Conservation (phyloP, 1,140 invertebrate species). For the Gonatopus flavifemur region DNA sequence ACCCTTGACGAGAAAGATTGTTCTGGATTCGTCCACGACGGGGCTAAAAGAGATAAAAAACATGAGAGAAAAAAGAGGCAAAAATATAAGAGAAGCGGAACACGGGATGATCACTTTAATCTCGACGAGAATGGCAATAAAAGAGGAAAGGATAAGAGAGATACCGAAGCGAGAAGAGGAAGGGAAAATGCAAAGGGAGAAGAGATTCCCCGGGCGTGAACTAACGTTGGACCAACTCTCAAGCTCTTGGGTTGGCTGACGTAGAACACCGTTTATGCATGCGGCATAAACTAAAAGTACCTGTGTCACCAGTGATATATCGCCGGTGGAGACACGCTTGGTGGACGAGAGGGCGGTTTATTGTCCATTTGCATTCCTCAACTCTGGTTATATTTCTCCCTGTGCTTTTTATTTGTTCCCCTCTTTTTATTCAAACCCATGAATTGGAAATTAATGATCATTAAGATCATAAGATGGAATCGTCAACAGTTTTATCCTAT, state of each 20-base stretch:
- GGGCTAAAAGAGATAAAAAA: not conserved
- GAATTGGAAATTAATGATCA: no score
- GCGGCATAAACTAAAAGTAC: conserved; percentile 43
- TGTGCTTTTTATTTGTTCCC: no score
- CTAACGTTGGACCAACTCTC: conserved; percentile 21
- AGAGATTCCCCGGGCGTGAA: conserved; percentile 16
- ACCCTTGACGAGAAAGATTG: conserved; percentile 1
- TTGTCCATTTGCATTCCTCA: conserved; percentile 43
- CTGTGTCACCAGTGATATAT: conserved; percentile 40
- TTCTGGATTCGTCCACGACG: not conserved
- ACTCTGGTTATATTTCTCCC: no score
- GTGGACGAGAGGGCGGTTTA: conserved; percentile 35
- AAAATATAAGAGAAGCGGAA: not conserved
- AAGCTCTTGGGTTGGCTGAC: conserved; percentile 26
- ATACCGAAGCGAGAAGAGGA: not conserved
- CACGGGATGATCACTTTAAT: conserved; percentile 13
- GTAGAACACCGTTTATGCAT: conserved; percentile 34
- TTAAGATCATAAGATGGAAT: no score
- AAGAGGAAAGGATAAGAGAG: conserved; percentile 4
- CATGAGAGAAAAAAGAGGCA: not conserved
- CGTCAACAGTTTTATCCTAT: no score
- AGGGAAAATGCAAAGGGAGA: conserved; percentile 3
- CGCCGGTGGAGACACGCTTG: conserved; percentile 30
- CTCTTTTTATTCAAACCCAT: no score
- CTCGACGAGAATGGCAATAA: conserved; percentile 3